These are phyloP conservation scores for Albula glossodonta DNA, from an alignment of 2,113 vertebrate genomes.

Conservation along the genomic window DNA sequence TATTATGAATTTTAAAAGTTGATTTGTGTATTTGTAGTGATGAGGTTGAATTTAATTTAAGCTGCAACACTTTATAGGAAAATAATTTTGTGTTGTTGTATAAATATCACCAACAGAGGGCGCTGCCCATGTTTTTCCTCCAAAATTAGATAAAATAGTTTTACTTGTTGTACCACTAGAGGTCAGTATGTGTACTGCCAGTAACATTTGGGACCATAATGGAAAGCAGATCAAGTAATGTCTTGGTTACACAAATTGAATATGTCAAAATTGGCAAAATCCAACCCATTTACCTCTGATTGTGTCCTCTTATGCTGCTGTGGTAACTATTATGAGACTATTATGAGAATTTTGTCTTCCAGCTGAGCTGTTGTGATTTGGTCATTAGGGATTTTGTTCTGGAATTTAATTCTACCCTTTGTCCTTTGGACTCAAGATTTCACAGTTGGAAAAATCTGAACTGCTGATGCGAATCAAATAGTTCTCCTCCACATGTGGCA, in stretches of 20 bases:
- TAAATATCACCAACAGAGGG: neutral
- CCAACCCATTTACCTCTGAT: neutral
- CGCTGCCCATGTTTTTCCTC: neutral
- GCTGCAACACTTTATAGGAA: too few relatives aligned
- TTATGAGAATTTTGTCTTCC: neutral
- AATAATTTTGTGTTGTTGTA: neutral
- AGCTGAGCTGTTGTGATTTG: neutral
- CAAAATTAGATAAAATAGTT: neutral
- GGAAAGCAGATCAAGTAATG: neutral
- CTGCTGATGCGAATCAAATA: neutral
- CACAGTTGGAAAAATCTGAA: neutral
- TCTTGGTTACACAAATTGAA: neutral
- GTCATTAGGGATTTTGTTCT: too few relatives aligned
- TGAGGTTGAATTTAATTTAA: too few relatives aligned
- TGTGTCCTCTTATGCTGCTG: neutral
- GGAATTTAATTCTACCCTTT: neutral
- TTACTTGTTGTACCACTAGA: slow-evolving; percentile 5
- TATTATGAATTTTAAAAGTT: too few relatives aligned
- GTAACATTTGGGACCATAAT: neutral
- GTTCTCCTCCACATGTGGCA: neutral
- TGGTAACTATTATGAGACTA: neutral
- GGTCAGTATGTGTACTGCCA: neutral
- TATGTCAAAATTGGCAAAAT: neutral
- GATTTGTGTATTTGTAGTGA: too few relatives aligned
- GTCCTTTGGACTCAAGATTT: neutral